phyloP scores from a whole-genome alignment of 2,888 invertebrate species.

The Endotricha flammealis region DNA sequence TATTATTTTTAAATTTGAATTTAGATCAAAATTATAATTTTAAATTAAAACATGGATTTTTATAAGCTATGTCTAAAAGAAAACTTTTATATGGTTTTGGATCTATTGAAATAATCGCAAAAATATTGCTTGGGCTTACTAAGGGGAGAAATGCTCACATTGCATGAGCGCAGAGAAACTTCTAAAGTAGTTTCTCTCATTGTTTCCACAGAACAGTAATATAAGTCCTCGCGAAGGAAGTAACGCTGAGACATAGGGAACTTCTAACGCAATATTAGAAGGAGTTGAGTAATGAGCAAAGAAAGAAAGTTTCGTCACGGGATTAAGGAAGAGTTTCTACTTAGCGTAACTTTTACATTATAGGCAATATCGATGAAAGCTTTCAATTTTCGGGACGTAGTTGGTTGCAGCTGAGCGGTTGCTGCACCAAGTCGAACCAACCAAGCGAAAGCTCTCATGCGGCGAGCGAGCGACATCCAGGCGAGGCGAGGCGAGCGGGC shows the following conservation, averaged over 20 bases:
- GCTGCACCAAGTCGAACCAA: conserved; percentile 39
- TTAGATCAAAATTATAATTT: not conserved
- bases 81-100: not conserved
- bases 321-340: conserved; percentile 56
- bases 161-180: conserved; percentile 1
- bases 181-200: not conserved
- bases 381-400: conserved; percentile 38
- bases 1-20: not conserved
- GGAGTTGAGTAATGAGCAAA: conserved; percentile 38
- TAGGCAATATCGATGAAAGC: conserved; percentile 54
- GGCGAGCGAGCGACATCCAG: conserved; percentile 38
- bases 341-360: conserved; percentile 60
- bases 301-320: conserved; percentile 45
- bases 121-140: not conserved
- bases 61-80: not conserved
- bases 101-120: not conserved
- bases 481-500: conserved; percentile 46
- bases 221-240: conserved; percentile 12
- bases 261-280: conserved; percentile 33
- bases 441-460: conserved; percentile 61
- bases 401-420: conserved; percentile 31
- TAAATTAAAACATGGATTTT: not conserved
- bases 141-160: not conserved
- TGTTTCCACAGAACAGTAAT: conserved; percentile 3
- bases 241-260: conserved; percentile 21